A percentile compares a stretch with the other conserved stretches of the same genome.
Evolutionary conservation across 2,113 vertebrate species (phyloP).

Genomic region (Cyanistes caeruleus): DNA sequence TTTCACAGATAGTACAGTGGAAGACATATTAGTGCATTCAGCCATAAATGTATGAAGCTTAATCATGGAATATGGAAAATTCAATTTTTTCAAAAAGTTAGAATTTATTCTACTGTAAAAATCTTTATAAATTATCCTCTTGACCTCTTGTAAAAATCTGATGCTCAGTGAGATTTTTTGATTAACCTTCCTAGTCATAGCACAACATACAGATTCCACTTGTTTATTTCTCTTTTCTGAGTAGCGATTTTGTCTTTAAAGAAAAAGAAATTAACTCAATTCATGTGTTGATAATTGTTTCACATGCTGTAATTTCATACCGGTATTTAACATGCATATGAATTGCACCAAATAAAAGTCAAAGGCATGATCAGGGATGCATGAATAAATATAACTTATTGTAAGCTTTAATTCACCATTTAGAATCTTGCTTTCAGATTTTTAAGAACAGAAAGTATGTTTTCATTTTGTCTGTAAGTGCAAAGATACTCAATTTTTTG

Average conservation of each 20-base stretch:
- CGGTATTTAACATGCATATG: background rate
- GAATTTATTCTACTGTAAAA: background rate
- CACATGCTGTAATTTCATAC: background rate
- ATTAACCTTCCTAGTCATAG: background rate
- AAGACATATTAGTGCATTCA: background rate
- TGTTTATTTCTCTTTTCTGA: background rate
- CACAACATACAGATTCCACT: background rate
- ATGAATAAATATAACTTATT: background rate
- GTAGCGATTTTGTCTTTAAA: background rate
- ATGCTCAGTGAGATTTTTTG: background rate
- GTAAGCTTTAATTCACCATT: background rate
- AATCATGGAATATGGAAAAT: background rate
- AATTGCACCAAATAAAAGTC: background rate
- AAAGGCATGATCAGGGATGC: background rate
- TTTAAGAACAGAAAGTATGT: accelerated
- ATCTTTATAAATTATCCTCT: background rate
- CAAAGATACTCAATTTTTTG: background rate
- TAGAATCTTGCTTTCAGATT: background rate
- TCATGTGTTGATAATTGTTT: background rate
- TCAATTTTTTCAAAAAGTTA: background rate
- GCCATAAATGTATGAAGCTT: too few relatives aligned
- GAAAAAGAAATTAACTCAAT: background rate
- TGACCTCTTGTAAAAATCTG: background rate
- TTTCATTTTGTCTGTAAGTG: background rate
- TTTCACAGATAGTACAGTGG: background rate